These are phyloP conservation scores for Cliona cf. orientalis DNA, from an alignment of 37 sponge, comb jelly and placozoan genomes.

Conservation along the genomic window DNA sequence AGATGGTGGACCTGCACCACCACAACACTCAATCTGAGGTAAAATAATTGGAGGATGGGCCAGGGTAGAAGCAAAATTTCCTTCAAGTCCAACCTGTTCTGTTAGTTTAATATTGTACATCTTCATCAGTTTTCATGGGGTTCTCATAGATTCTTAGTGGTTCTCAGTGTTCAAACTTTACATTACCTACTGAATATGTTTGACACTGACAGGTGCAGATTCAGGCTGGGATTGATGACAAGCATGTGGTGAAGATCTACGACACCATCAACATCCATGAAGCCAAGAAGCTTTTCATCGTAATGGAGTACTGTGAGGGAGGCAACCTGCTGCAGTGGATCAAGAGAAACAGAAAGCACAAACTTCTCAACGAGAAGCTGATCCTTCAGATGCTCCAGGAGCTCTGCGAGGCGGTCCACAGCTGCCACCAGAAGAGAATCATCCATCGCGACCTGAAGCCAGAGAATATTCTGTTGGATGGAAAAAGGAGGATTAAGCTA, in stretches of 20 bases:
- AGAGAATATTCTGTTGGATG: constrained; percentile 86
- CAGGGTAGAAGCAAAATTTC: not conserved
- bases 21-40: constrained; percentile 61
- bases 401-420: constrained; percentile 86
- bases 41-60: not conserved
- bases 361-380: constrained; percentile 69
- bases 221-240: constrained; percentile 69
- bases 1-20: constrained; percentile 41
- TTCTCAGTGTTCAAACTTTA: not conserved
- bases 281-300: constrained; percentile 50
- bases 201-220: constrained; percentile 33
- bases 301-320: constrained; percentile 93
- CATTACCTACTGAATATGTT: not conserved
- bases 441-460: constrained; percentile 94
- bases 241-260: constrained; percentile 77
- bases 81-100: not conserved
- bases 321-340: constrained; percentile 93
- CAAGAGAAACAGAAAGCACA: constrained; percentile 65
- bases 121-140: too few relatives aligned
- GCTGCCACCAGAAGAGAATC: constrained; percentile 81
- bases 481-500: constrained; percentile 75
- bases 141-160: too few relatives aligned
- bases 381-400: constrained; percentile 85
- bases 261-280: constrained; percentile 43
- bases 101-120: not conserved